A percentile compares a stretch with the other conserved stretches of the same genome.
Conservation (phyloP, 35 echinoderm and acorn worm species). For the Lytechinus pictus region DNA sequence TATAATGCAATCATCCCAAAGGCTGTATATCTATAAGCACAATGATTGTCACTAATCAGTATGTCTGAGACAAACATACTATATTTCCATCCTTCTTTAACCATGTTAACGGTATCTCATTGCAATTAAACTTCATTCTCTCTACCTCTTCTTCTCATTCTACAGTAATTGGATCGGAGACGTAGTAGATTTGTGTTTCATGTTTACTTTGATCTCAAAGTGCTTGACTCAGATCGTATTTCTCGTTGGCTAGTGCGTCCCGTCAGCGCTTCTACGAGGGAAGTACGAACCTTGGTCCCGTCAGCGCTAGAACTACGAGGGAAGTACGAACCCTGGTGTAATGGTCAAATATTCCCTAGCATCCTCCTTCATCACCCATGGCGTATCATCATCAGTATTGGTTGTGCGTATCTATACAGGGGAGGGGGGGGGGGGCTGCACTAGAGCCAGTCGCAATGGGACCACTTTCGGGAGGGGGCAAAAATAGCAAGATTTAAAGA, state of each 20-base stretch:
- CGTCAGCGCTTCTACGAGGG: neutral
- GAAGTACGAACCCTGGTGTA: neutral
- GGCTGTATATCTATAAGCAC: neutral
- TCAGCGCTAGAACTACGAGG: neutral
- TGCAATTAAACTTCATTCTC: neutral
- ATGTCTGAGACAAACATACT: neutral
- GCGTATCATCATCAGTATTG: no score
- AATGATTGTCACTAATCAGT: neutral
- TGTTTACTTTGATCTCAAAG: neutral
- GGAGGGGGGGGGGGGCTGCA: no score
- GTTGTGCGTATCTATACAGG: no score
- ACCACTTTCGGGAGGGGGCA: no score
- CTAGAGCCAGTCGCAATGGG: no score
- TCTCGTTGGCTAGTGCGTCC: neutral
- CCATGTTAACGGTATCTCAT: neutral
- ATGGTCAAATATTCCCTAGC: neutral
- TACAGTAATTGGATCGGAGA: neutral
- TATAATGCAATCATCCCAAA: neutral
- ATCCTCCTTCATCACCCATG: neutral
- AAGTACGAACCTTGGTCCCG: neutral
- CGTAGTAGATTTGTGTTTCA: neutral
- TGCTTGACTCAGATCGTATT: slow-evolving; percentile 1
- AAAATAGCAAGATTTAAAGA: no score
- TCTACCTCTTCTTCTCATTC: neutral
- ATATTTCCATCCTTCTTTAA: neutral